phyloP scores from a whole-genome alignment of 2,888 invertebrate species.

The Dasypogon diadema region DNA sequence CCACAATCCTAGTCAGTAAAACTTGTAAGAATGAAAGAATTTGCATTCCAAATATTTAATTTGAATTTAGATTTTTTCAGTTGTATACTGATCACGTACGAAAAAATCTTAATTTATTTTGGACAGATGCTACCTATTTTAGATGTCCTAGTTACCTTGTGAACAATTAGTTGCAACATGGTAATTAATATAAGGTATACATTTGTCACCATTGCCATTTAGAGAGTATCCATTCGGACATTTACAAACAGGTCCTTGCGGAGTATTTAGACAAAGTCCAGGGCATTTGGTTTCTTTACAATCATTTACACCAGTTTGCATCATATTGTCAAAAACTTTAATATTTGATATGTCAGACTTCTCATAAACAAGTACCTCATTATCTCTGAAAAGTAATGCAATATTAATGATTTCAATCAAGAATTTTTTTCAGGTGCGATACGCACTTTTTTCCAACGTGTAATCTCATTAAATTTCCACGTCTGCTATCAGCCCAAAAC shows the following conservation, averaged over 20 bases:
- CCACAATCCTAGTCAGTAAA: no score
- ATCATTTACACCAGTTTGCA: constrained; percentile 70
- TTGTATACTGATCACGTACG: no score
- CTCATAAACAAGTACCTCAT: constrained; percentile 65
- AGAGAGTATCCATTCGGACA: constrained; percentile 75
- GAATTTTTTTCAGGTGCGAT: background rate
- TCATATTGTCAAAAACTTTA: constrained; percentile 74
- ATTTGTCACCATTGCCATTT: constrained; percentile 66
- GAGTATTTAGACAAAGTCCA: constrained; percentile 78
- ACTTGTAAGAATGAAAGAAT: no score
- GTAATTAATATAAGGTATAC: constrained; percentile 66
- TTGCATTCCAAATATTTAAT: no score
- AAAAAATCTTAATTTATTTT: no score
- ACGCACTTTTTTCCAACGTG: constrained; percentile 63
- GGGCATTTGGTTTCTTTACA: constrained; percentile 71
- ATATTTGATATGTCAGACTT: constrained; percentile 78
- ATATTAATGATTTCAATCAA: background rate
- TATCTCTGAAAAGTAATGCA: constrained; percentile 22
- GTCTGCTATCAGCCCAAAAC: constrained; percentile 79
- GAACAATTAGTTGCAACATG: constrained; percentile 60
- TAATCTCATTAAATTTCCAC: constrained; percentile 72
- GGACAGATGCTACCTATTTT: no score
- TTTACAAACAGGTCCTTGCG: constrained; percentile 71
- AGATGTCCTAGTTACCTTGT: constrained; percentile 57
- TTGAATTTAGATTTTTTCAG: no score